Percentiles rank a stretch among this genome's conserved stretches.
Conservation (phyloP, 35 echinoderm and acorn worm species). For the Eucidaris tribuloides region DNA sequence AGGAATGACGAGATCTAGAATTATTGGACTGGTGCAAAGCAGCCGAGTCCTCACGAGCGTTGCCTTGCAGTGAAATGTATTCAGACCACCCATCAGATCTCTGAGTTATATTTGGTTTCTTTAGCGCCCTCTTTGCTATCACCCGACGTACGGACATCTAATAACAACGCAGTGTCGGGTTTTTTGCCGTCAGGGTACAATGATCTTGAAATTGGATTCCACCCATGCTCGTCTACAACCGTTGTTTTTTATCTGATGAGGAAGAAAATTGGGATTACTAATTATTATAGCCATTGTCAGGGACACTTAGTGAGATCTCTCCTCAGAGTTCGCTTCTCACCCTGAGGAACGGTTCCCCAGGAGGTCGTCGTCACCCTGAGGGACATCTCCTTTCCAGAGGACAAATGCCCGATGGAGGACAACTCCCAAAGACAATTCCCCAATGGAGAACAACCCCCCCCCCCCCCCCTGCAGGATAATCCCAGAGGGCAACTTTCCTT, state of each 20-base stretch:
- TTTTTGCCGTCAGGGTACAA: conserved; percentile 74
- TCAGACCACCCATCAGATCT: conserved; percentile 97
- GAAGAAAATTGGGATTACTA: too few species aligned
- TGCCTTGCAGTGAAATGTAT: conserved; percentile 93
- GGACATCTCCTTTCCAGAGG: too few species aligned
- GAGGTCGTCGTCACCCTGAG: too few species aligned
- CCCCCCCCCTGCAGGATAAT: too few species aligned
- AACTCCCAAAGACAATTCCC: too few species aligned
- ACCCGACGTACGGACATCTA: conserved; percentile 86
- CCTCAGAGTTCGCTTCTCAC: too few species aligned
- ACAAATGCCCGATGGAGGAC: too few species aligned
- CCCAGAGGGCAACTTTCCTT: too few species aligned
- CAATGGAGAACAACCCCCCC: too few species aligned
- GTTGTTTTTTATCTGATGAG: conserved; percentile 90
- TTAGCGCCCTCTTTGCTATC: conserved; percentile 96
- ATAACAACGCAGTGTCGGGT: conserved; percentile 99
- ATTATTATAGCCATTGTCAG: too few species aligned
- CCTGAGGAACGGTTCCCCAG: too few species aligned
- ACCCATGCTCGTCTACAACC: conserved; percentile 98
- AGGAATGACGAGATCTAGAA: conserved; percentile 85
- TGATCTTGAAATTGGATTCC: conserved; percentile 80
- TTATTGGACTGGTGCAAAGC: conserved; percentile 80
- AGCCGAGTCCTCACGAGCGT: conserved; percentile 95
- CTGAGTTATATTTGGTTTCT: conserved; percentile 95
- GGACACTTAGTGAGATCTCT: too few species aligned